phyloP scores from a whole-genome alignment of 2,888 invertebrate genomes.

The Pegoplata infirma region DNA sequence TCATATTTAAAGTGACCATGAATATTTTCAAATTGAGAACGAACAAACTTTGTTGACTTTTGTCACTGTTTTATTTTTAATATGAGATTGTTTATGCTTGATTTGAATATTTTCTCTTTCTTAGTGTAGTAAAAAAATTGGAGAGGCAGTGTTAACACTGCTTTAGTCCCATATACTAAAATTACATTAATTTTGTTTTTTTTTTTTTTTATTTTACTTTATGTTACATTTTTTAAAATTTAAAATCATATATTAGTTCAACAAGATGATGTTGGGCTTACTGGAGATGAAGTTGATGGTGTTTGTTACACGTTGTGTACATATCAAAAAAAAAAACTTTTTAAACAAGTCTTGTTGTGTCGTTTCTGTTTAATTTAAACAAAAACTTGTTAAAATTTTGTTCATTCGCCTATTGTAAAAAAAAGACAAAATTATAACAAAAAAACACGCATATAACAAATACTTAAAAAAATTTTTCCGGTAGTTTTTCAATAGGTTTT shows the following conservation, averaged over 20 bases:
- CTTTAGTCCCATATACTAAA: background rate
- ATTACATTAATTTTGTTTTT: background rate
- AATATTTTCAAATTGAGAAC: too few relatives aligned
- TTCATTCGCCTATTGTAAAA: constrained; percentile 3
- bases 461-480: constrained; percentile 48
- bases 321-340: too few relatives aligned
- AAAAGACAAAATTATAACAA: constrained; percentile 3
- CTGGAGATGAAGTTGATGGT: constrained; percentile 28
- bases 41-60: too few relatives aligned
- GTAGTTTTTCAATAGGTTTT: constrained; percentile 41
- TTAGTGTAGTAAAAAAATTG: too few relatives aligned
- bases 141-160: background rate
- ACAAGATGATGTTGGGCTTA: constrained; percentile 12
- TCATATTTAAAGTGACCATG: too few relatives aligned
- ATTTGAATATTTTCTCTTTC: too few relatives aligned
- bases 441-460: constrained; percentile 28
- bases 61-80: too few relatives aligned
- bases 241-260: background rate
- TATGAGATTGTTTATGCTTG: too few relatives aligned
- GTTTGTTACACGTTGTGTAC: constrained; percentile 27
- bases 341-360: constrained; percentile 1
- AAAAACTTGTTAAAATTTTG: constrained; percentile 30
- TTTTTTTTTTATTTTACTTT: too few relatives aligned
- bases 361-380: constrained; percentile 49
- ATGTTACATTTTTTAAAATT: background rate